These are phyloP conservation scores for Zygogramma bicolorata DNA, from an alignment of 2,888 invertebrate genomes.

Conservation along the genomic window DNA sequence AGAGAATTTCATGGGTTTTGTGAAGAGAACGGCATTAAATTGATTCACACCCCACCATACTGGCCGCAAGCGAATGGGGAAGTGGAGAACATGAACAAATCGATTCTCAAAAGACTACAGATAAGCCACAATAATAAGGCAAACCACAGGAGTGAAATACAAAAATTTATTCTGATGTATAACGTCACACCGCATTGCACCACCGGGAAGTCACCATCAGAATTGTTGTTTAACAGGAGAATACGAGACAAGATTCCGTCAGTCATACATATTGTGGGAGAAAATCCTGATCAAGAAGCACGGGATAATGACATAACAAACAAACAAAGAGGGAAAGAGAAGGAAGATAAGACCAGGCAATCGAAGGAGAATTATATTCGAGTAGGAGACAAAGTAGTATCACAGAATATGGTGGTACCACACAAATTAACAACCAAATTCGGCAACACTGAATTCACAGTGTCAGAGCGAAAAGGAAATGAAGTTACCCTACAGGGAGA, in stretches of 20 bases:
- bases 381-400: no score
- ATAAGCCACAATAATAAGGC: constrained; percentile 23
- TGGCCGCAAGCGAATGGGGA: constrained; percentile 47
- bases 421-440: no score
- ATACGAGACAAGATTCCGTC: constrained; percentile 44
- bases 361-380: no score
- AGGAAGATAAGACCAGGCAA: no score
- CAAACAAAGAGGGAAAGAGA: constrained; percentile 34
- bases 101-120: constrained; percentile 19
- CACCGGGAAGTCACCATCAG: constrained; percentile 51
- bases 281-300: constrained; percentile 32
- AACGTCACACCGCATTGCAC: constrained; percentile 52
- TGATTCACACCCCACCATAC: constrained; percentile 38
- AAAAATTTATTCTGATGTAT: constrained; percentile 44
- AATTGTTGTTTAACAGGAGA: no score
- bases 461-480: no score
- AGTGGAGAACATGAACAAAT: constrained; percentile 49
- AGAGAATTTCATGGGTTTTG: constrained; percentile 40
- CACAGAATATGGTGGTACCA: no score
- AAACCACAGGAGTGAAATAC: no score
- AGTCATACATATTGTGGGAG: constrained; percentile 17
- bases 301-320: constrained; percentile 36
- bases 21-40: constrained; percentile 30
- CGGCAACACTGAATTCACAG: no score
- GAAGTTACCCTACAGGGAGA: no score